A percentile compares a stretch with the other conserved stretches of the same genome.
Conservation (phyloP, 2,888 invertebrate genomes). For the Chaetogeoica ovagalla region DNA sequence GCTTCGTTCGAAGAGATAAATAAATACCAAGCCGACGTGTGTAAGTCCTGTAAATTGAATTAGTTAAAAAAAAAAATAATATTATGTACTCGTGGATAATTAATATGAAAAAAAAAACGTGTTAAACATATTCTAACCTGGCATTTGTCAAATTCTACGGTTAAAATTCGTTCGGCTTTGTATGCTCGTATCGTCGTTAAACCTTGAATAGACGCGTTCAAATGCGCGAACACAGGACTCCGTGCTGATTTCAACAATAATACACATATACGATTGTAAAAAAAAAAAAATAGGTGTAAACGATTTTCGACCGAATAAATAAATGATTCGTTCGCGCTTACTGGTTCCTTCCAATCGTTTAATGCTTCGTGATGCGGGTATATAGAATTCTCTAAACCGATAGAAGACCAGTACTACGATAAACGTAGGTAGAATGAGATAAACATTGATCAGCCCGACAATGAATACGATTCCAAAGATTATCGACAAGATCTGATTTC, state of each 20-base stretch:
- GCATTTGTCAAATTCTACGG: constrained; percentile 63
- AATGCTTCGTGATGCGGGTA: constrained; percentile 78
- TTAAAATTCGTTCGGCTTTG: constrained; percentile 69
- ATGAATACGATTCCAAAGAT: constrained; percentile 77
- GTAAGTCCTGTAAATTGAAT: constrained; percentile 52
- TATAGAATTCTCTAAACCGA: constrained; percentile 74
- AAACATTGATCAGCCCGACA: constrained; percentile 74
- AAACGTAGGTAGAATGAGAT: constrained; percentile 72
- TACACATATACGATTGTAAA: too few relatives aligned
- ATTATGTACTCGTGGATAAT: neutral
- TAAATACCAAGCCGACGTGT: constrained; percentile 83
- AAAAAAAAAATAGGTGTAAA: neutral
- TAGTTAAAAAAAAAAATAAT: neutral
- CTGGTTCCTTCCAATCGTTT: constrained; percentile 80
- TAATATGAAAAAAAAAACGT: neutral
- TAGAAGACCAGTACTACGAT: constrained; percentile 75
- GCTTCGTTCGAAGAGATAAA: constrained; percentile 90
- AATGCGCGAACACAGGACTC: constrained; percentile 81
- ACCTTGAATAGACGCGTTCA: constrained; percentile 78
- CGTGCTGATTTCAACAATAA: constrained; percentile 65
- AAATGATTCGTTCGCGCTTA: constrained; percentile 62
- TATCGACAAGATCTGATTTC: constrained; percentile 75
- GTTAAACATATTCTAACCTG: constrained; percentile 59
- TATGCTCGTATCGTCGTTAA: constrained; percentile 80
- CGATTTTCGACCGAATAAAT: neutral